Evolutionary conservation across 1,140 invertebrate species (phyloP), one percentile per base, ranked within the genome.

Genomic region (Leguminivora glycinivorella): DNA sequence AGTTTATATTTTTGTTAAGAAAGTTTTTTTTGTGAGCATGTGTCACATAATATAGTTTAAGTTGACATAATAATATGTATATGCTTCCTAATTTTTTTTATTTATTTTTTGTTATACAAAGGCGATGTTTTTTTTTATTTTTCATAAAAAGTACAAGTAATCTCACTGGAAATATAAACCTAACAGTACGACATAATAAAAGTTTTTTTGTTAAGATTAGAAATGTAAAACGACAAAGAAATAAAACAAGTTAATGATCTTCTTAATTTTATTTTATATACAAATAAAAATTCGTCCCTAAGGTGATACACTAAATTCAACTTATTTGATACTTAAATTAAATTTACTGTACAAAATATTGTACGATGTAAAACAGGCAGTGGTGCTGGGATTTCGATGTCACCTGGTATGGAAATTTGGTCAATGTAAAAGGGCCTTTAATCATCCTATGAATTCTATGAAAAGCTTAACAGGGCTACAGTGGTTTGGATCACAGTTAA

Each of bases 271-370:
- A 85, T 87, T 90, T 87, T 91, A 91, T 89, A 88, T 91, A 91
- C 89, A 91, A 89, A 89, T 88, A 88, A 74, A 89, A 89, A 86
- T 82, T 82, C 72, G 78, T 84, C 81, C 82, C 82, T 85, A 84
- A 86, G 58, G 79, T 83, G 81, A 79, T 84, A 87, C 82, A 84
- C 81, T 88, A 89, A 22, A 72, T 82, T 87, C 81, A 82, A 76
- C 69, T 75, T 84, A 74, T 34, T 66, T 72, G 70, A 83, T 80
- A 74, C 79, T 86, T 83, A 87, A 78, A 85, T 83, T 85, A 73
- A 77, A 84, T 82, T 73, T 80, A 52, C 79, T 88, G 89, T 87
- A 90, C 88, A 88, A 74, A 75, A 71, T 71, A 29, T 81, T 86
- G 87, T 88, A 87, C 82, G 77, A 79, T 75, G 72, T 79, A 76